Percentiles rank a stretch among this genome's conserved stretches.
phyloP scores from a whole-genome alignment of 1,140 invertebrate species.

The Panonychus citri region DNA sequence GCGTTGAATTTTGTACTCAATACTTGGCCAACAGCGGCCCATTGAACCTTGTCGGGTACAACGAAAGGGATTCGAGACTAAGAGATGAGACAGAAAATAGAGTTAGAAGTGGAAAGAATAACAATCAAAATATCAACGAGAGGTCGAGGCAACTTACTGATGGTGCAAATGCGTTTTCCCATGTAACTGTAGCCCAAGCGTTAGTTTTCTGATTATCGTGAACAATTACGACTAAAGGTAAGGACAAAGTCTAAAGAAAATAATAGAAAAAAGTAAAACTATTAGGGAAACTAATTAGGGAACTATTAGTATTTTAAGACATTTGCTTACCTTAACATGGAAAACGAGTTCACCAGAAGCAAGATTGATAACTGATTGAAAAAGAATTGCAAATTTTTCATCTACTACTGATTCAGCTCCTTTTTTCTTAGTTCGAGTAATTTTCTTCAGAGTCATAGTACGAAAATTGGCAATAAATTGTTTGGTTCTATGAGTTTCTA shows the following conservation, averaged over 20 bases:
- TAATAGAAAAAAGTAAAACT: too few species aligned
- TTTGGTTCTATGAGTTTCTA: conserved; percentile 67
- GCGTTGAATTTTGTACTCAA: conserved; percentile 68
- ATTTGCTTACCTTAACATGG: conserved; percentile 33
- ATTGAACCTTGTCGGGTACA: conserved; percentile 61
- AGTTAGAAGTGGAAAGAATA: neutral
- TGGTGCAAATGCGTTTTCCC: conserved; percentile 91
- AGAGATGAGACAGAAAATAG: neutral
- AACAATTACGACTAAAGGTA: conserved; percentile 91
- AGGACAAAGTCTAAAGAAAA: conserved; percentile 53
- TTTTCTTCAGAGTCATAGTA: conserved; percentile 63
- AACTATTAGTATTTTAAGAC: too few species aligned
- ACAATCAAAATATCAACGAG: neutral
- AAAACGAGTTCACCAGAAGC: conserved; percentile 70
- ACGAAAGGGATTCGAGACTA: conserved; percentile 45
- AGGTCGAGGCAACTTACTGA: conserved; percentile 28
- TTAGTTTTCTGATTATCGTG: conserved; percentile 94
- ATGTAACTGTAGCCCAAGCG: conserved; percentile 86
- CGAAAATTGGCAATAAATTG: conserved; percentile 51
- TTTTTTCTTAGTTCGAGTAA: conserved; percentile 54
- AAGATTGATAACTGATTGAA: conserved; percentile 72
- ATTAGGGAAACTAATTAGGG: too few species aligned
- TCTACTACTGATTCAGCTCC: conserved; percentile 64
- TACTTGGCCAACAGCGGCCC: conserved; percentile 63
- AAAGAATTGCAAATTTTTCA: conserved; percentile 81